Conservation (phyloP, 2,113 vertebrate genomes). For the Siphamia tubifer region DNA sequence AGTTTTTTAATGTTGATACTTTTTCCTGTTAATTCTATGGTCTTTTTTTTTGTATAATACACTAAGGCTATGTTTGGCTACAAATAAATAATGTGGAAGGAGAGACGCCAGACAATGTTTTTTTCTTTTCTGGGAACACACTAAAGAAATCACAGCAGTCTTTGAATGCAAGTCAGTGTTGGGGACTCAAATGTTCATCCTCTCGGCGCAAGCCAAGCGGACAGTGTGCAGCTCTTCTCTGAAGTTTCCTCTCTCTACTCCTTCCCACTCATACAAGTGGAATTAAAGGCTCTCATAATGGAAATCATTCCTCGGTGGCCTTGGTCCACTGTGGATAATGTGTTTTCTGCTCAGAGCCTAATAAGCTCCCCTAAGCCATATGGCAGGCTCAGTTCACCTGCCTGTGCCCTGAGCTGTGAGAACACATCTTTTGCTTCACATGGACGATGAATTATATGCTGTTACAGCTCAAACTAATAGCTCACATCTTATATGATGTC, state of each 20-base stretch:
- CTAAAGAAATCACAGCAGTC: background rate
- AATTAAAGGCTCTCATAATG: slow-evolving; percentile 64
- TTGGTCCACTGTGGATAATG: slow-evolving; percentile 61
- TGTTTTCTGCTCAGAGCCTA: slow-evolving; percentile 58
- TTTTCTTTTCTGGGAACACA: slow-evolving; percentile 1
- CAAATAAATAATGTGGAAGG: no score
- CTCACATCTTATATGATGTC: slow-evolving; percentile 9
- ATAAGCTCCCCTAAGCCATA: slow-evolving; percentile 63
- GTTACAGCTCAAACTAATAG: slow-evolving; percentile 18
- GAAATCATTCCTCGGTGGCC: slow-evolving; percentile 50
- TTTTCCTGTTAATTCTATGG: no score
- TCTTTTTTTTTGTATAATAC: no score
- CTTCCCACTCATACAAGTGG: slow-evolving; percentile 7
- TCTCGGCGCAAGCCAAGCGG: background rate
- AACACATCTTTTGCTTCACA: slow-evolving; percentile 32
- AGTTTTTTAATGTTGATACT: no score
- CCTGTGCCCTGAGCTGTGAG: slow-evolving; percentile 13
- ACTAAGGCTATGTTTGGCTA: no score
- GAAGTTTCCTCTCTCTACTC: background rate
- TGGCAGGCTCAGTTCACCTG: slow-evolving; percentile 48
- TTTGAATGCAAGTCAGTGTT: background rate
- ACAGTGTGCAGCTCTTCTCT: slow-evolving; percentile 2
- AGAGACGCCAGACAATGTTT: no score
- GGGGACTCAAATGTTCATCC: background rate
- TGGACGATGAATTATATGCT: slow-evolving; percentile 37